Evolutionary conservation across 2,113 vertebrate species (phyloP).

Genomic region (Poeciliopsis turrubarensis): DNA sequence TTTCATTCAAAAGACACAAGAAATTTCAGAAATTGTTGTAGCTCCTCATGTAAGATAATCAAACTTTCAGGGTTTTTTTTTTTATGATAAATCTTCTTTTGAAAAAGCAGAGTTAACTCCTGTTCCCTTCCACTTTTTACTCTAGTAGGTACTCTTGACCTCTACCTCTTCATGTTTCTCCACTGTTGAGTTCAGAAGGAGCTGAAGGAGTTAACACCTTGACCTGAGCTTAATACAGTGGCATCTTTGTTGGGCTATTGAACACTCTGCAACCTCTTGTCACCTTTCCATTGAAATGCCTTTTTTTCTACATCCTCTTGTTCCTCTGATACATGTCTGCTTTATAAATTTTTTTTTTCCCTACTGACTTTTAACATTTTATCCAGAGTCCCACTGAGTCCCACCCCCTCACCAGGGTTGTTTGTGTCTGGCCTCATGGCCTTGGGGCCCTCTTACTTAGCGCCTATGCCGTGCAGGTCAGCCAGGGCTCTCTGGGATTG

Average conservation of each 20-base stretch:
- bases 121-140: neutral
- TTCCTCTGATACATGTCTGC: constrained; percentile 13
- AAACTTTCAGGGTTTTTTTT: neutral
- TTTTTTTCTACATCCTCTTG: neutral
- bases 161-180: neutral
- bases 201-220: constrained; percentile 6
- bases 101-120: neutral
- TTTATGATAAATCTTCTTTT: neutral
- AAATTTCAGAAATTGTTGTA: neutral
- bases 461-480: constrained; percentile 67
- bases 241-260: constrained; percentile 28
- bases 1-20: neutral
- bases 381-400: constrained; percentile 37
- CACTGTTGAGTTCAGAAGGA: constrained; percentile 7
- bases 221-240: constrained; percentile 12
- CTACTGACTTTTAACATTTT: constrained; percentile 12
- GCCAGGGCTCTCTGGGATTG: constrained; percentile 45
- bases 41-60: neutral
- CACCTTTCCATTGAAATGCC: constrained; percentile 21
- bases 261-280: constrained; percentile 28
- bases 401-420: constrained; percentile 33
- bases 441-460: constrained; percentile 57
- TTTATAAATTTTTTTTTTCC: constrained; percentile 19
- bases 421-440: constrained; percentile 38
- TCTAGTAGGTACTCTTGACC: constrained; percentile 17